Percentiles rank a stretch among this genome's conserved stretches.
phyloP scores from a whole-genome alignment of 2,113 vertebrate species.

The Mustela lutreola region DNA sequence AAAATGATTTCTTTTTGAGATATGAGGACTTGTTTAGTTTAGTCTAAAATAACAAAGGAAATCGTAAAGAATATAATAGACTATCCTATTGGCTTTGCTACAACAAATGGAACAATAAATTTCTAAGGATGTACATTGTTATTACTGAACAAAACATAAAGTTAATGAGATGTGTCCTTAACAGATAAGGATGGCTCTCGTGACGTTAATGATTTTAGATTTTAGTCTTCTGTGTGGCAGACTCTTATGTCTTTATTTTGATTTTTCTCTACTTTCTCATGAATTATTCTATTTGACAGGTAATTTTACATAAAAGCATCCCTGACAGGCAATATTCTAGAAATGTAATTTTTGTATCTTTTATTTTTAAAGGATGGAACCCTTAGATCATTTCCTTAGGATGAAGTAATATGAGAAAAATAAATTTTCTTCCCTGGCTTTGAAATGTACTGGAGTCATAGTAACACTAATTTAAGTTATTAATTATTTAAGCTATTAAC shows the following conservation, averaged over 20 bases:
- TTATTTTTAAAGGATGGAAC: neutral
- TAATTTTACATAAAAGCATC: constrained; percentile 30
- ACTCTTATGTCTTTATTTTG: neutral
- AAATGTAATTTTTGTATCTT: constrained; percentile 1
- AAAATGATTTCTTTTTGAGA: constrained; percentile 78
- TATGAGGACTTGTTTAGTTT: constrained; percentile 73
- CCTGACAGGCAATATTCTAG: neutral
- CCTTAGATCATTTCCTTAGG: constrained; percentile 39
- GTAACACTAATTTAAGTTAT: neutral
- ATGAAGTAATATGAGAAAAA: constrained; percentile 45
- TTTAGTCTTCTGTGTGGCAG: neutral
- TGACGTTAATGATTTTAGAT: neutral
- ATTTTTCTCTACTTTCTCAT: constrained; percentile 35
- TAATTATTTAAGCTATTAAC: neutral
- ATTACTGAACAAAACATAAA: constrained; percentile 59
- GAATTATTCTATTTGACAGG: constrained; percentile 38
- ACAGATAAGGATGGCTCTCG: constrained; percentile 6
- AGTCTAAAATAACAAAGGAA: constrained; percentile 78
- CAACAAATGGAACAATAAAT: constrained; percentile 69
- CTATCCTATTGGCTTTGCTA: constrained; percentile 64
- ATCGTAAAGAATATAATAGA: constrained; percentile 73
- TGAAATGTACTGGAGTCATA: neutral
- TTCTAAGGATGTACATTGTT: constrained; percentile 68
- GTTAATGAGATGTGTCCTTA: constrained; percentile 63
- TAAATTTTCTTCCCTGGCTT: neutral